phyloP scores from a whole-genome alignment of 2,113 vertebrate genomes.

The Triplophysa dalaica region DNA sequence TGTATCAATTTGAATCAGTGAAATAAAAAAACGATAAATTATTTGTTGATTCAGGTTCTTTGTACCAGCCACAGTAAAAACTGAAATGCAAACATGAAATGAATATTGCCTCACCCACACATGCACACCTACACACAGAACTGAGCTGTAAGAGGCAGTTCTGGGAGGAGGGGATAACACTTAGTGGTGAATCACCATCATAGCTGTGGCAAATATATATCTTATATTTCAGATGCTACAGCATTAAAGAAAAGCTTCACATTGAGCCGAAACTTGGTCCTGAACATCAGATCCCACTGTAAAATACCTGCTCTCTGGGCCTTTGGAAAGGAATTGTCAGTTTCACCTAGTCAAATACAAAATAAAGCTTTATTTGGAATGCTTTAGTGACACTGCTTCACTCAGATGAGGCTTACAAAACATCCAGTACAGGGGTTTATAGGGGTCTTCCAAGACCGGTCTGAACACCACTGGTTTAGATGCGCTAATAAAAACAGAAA shows the following conservation, averaged over 20 bases:
- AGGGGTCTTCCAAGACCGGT: too few species aligned
- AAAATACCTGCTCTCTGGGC: too few species aligned
- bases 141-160: conserved; percentile 51
- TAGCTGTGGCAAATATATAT: conserved; percentile 43
- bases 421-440: too few species aligned
- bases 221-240: conserved; percentile 29
- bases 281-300: conserved; percentile 10
- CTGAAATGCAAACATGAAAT: conserved; percentile 73
- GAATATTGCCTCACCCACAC: conserved; percentile 75
- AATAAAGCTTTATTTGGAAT: neutral
- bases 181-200: conserved; percentile 50
- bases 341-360: too few species aligned
- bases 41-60: conserved; percentile 5
- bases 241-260: conserved; percentile 1
- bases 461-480: too few species aligned
- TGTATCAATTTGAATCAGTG: conserved; percentile 11
- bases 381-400: too few species aligned
- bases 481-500: too few species aligned
- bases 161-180: conserved; percentile 41
- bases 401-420: too few species aligned
- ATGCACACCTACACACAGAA: conserved; percentile 72
- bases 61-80: conserved; percentile 64
- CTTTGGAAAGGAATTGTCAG: too few species aligned
- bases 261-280: neutral
- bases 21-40: conserved; percentile 17